phyloP scores from a whole-genome alignment of 2,797 vertebrate species.

The Crenuchus spilurus region DNA sequence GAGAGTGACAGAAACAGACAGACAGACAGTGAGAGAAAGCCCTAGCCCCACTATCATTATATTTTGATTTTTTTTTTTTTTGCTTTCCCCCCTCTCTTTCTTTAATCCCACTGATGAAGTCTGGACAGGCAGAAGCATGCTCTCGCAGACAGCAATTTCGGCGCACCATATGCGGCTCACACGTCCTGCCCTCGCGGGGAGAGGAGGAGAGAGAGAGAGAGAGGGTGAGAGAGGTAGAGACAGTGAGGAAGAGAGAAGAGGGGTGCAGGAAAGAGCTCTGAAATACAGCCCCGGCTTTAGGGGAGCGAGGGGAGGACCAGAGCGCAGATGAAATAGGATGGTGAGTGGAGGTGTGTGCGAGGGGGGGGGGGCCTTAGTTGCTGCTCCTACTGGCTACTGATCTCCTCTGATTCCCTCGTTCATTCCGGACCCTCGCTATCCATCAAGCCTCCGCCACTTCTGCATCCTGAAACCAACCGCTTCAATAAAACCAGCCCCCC shows the following conservation, averaged over 20 bases:
- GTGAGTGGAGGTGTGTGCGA: constrained; percentile 16
- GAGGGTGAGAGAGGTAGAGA: constrained; percentile 79
- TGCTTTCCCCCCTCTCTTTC: constrained; percentile 68
- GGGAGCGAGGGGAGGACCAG: constrained; percentile 64
- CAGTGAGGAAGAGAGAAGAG: constrained; percentile 67
- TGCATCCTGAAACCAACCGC: not conserved
- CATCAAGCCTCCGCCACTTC: constrained; percentile 38
- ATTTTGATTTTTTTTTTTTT: constrained; percentile 85
- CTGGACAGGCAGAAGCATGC: constrained; percentile 99
- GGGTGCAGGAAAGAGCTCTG: constrained; percentile 40
- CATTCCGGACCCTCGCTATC: constrained; percentile 47
- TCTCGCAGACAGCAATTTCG: constrained; percentile 98
- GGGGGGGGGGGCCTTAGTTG: constrained; percentile 29
- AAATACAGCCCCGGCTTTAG: constrained; percentile 57
- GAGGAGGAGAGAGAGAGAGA: constrained; percentile 82
- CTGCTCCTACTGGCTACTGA: constrained; percentile 53
- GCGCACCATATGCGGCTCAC: constrained; percentile 96
- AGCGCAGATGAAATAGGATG: constrained; percentile 56
- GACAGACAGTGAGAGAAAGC: constrained; percentile 61
- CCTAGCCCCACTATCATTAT: constrained; percentile 80
- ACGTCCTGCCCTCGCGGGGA: constrained; percentile 89
- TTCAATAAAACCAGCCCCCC: not conserved
- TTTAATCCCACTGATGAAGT: constrained; percentile 99
- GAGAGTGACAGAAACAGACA: constrained; percentile 60
- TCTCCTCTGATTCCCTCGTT: constrained; percentile 62